Conservation (phyloP, 2,113 vertebrate genomes). For the Petaurus breviceps region DNA sequence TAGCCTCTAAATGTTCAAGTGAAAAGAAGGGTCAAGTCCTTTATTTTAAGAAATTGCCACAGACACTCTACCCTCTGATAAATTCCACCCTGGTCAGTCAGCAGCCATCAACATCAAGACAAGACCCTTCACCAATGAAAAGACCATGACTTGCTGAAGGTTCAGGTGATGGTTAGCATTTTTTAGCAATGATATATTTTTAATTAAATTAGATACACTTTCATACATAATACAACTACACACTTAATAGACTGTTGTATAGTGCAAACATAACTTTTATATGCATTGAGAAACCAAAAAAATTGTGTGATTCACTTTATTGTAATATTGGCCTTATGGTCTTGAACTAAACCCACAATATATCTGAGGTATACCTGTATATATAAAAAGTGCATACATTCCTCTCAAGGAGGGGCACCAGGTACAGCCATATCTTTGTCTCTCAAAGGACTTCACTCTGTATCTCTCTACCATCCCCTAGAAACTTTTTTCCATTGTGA, state of each 20-base stretch:
- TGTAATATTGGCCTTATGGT: no score
- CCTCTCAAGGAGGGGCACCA: no score
- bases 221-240: background rate
- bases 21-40: background rate
- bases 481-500: no score
- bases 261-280: background rate
- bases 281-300: background rate
- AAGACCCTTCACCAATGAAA: background rate
- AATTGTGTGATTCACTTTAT: background rate
- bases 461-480: no score
- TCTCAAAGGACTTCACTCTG: no score
- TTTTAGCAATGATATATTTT: background rate
- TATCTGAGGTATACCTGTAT: no score
- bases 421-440: no score
- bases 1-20: background rate
- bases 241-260: background rate
- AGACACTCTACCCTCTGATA: background rate
- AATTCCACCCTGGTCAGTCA: background rate
- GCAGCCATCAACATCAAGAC: background rate
- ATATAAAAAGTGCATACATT: no score
- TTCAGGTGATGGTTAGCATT: background rate
- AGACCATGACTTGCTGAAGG: background rate
- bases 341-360: no score
- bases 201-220: background rate
- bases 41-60: background rate